Evolutionary conservation across 2,113 vertebrate species (phyloP).

Genomic region (Thymallus thymallus): DNA sequence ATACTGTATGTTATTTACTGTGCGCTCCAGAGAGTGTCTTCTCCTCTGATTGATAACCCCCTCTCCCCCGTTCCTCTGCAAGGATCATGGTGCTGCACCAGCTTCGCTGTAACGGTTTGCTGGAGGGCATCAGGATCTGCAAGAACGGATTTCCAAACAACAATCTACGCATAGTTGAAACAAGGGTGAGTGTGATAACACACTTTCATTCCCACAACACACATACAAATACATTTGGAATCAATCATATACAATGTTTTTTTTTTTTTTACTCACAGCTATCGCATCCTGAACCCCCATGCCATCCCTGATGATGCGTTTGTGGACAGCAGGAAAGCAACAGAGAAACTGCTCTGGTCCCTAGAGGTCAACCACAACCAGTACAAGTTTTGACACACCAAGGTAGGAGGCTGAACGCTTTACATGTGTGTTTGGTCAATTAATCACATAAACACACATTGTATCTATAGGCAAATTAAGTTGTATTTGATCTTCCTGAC

Average conservation of each 20-base stretch:
- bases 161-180: constrained; percentile 79
- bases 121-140: constrained; percentile 86
- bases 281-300: constrained; percentile 89
- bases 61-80: constrained; percentile 32
- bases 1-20: neutral
- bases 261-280: constrained; percentile 64
- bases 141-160: constrained; percentile 85
- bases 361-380: constrained; percentile 80
- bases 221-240: neutral
- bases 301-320: constrained; percentile 92
- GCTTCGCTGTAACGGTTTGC: constrained; percentile 82
- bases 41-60: neutral
- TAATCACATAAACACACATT: neutral
- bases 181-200: constrained; percentile 70
- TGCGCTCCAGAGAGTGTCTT: neutral
- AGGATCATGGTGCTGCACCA: constrained; percentile 84
- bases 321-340: constrained; percentile 88
- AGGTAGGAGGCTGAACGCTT: constrained; percentile 61
- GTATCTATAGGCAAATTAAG: neutral
- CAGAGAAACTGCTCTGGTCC: constrained; percentile 79
- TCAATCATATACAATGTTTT: neutral
- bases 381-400: constrained; percentile 84
- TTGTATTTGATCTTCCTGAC: neutral
- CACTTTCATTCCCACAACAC: neutral
- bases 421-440: neutral